Evolutionary conservation across 92 coral and sea anemone species (phyloP), one percentile per base, ranked within the genome.

Genomic region (Blastomussa wellsi): DNA sequence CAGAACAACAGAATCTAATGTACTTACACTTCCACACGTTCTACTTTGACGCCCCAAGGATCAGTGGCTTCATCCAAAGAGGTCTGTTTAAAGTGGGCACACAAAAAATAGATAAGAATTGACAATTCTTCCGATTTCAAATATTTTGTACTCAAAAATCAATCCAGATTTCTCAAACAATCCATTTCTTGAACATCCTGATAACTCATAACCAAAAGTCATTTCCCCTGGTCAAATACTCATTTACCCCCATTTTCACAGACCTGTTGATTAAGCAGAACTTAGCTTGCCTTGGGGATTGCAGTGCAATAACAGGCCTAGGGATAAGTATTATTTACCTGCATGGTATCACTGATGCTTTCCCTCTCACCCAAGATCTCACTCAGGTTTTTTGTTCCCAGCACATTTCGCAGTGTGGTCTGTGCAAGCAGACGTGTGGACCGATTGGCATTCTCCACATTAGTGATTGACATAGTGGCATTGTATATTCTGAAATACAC

Each of bases 381-480:
- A 75, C 97, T 93, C 69, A 95, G 82, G 69, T 90, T 95, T 78
- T 94, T 92, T 73, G 98, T 95, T 15, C 98, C 98, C 79, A 95
- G 92, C 32, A 95, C 93, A 78, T 95, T 95, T 52, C 98, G 88
- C 57, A 95, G 90, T 16, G 98, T 95, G 62, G 98, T 95, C 84
- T 95, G 98, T 2, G 98, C 98, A 62, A 95, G 88, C 52, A 95
- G 94, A 26, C 98, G 95, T 2, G 98, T 95, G 62, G 98, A 95
- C 39, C 97, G 97, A 85, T 94, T 93, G 52, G 98, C 98, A 82
- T 95, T 92, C 80, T 88, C 93, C 53, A 95, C 98, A 69, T 95
- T 95, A 10, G 92, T 95, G 77, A 95, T 88, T 14, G 98, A 93
- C 90, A 93, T 95, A 14, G 98, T 95, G 10, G 97, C 97, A 86